Evolutionary conservation across 2,888 invertebrate species (phyloP).

Genomic region (Dynastes tityus): DNA sequence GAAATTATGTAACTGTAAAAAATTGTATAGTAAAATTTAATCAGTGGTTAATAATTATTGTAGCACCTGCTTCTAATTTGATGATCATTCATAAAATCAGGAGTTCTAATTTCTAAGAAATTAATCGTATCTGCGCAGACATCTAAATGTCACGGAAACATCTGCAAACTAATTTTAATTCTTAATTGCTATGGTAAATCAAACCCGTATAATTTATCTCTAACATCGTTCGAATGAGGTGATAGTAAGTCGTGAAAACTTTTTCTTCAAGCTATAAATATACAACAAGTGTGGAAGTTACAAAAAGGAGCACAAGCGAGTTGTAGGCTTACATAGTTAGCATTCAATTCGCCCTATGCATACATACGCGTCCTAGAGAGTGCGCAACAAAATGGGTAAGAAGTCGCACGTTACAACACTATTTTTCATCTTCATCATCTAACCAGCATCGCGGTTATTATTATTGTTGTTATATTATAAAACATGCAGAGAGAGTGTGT

Average conservation of each 20-base stretch:
- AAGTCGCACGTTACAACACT: constrained; percentile 13
- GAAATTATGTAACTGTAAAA: no score
- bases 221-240: neutral
- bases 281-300: neutral
- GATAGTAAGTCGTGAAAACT: neutral
- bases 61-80: no score
- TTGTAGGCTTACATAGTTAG: neutral
- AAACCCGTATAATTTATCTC: no score
- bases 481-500: constrained; percentile 59
- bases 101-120: no score
- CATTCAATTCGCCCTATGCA: neutral
- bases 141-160: no score
- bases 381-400: neutral
- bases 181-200: no score
- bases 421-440: constrained; percentile 27
- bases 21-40: no score
- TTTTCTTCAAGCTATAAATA: neutral
- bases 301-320: neutral
- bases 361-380: constrained; percentile 11
- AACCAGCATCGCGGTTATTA: constrained; percentile 10
- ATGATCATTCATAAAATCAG: no score
- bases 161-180: no score
- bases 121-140: no score
- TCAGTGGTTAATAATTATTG: no score
- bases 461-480: constrained; percentile 31